Percentiles rank a stretch among this genome's conserved stretches.
Evolutionary conservation across 2,888 invertebrate genomes (phyloP).

Genomic region (Pseudococcus longispinus): DNA sequence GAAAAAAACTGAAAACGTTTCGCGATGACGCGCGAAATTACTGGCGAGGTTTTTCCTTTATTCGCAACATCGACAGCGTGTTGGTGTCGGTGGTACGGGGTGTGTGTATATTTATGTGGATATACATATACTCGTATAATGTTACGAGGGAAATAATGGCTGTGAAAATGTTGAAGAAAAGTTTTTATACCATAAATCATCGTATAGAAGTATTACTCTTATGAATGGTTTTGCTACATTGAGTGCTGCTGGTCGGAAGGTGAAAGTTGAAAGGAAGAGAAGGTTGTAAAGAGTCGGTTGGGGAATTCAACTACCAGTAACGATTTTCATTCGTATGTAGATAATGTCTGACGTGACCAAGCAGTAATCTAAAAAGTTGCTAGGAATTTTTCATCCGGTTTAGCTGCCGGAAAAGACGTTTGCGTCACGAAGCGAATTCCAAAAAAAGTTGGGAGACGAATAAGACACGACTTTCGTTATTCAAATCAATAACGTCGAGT

Average conservation of each 20-base stretch:
- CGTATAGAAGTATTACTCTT: not conserved
- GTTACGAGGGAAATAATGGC: constrained; percentile 27
- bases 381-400: not conserved
- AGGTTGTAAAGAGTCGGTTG: not conserved
- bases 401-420: not conserved
- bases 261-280: not conserved
- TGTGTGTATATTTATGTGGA: not conserved
- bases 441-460: not conserved
- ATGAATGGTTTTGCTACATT: not conserved
- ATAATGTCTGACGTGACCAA: not conserved
- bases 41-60: not conserved
- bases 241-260: not conserved
- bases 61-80: not conserved
- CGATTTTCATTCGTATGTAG: not conserved
- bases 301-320: not conserved
- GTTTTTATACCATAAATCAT: constrained; percentile 48
- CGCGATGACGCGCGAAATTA: constrained; percentile 15
- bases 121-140: not conserved
- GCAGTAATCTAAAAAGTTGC: no score
- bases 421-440: not conserved
- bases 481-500: not conserved
- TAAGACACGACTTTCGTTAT: not conserved
- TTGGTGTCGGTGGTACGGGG: no score
- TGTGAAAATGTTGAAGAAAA: constrained; percentile 40
- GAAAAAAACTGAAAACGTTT: not conserved